A percentile compares a stretch with the other conserved stretches of the same genome.
Conservation (phyloP, 2,113 vertebrate genomes). For the Oreamnos americanus region DNA sequence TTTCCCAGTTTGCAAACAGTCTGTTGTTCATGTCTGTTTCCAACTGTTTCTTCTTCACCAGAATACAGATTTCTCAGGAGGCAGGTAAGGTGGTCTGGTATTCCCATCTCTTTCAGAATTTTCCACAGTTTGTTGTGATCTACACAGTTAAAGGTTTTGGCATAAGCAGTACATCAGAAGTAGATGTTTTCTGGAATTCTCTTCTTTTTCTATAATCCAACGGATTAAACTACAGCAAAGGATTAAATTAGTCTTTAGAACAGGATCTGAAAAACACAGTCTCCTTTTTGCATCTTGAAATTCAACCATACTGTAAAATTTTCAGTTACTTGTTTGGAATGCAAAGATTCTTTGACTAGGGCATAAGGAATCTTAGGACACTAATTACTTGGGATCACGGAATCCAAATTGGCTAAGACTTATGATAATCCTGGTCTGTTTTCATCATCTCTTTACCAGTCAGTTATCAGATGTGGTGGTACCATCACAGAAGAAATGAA, state of each 20-base stretch:
- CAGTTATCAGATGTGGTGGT: not conserved
- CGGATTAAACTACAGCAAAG: not conserved
- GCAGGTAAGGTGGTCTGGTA: not conserved
- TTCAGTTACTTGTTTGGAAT: not conserved
- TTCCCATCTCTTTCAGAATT: not conserved
- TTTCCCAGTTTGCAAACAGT: not conserved
- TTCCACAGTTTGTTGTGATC: not conserved
- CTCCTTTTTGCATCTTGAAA: not conserved
- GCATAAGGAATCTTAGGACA: not conserved
- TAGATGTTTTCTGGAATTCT: not conserved
- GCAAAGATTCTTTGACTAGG: not conserved
- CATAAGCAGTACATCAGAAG: not conserved
- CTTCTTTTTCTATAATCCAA: not conserved
- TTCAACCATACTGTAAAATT: not conserved
- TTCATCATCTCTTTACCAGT: not conserved
- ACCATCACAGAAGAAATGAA: not conserved
- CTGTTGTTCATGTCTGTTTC: not conserved
- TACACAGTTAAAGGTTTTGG: not conserved
- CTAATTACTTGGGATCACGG: not conserved
- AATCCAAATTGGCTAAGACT: not conserved
- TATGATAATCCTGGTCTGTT: not conserved
- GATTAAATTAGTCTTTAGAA: not conserved
- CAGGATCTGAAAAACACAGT: not conserved
- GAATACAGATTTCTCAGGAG: not conserved
- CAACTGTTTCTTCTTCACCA: not conserved